Conservation (phyloP, 2,797 vertebrate genomes). For the Fistularia commersonii region DNA sequence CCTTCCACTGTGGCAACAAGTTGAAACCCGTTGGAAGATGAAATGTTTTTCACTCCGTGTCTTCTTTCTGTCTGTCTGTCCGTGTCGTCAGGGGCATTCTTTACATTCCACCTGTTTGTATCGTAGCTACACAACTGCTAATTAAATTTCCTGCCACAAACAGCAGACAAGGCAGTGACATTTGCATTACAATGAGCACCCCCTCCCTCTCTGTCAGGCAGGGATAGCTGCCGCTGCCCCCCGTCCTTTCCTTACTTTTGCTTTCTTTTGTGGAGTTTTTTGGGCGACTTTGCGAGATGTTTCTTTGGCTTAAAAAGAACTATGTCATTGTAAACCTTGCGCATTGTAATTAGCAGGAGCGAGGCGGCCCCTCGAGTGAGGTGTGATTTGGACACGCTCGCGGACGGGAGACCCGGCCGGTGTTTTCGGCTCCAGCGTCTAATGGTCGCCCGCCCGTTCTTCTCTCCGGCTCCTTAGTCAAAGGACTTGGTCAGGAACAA, state of each 20-base stretch:
- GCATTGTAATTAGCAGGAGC: conserved; percentile 23
- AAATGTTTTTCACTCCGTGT: conserved; percentile 68
- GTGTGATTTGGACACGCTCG: conserved; percentile 4
- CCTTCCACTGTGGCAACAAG: conserved; percentile 60
- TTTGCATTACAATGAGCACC: conserved; percentile 82
- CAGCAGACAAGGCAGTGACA: conserved; percentile 70
- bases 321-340: conserved; percentile 24
- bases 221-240: conserved; percentile 45
- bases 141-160: conserved; percentile 84
- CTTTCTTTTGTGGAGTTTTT: conserved; percentile 41
- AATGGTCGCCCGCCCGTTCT: too few species aligned
- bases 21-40: conserved; percentile 69
- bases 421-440: conserved; percentile 9
- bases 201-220: conserved; percentile 53
- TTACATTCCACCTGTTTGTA: conserved; percentile 84
- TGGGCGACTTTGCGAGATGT: conserved; percentile 37
- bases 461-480: too few species aligned
- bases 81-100: conserved; percentile 74
- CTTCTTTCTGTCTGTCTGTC: conserved; percentile 13
- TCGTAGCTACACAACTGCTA: conserved; percentile 77
- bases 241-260: conserved; percentile 40
- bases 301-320: conserved; percentile 36
- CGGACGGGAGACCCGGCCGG: background rate
- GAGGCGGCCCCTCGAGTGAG: conserved; percentile 1
- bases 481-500: conserved; percentile 6